These are phyloP conservation scores for Polypterus senegalus DNA, from an alignment of 2,113 vertebrate genomes.

Conservation along the genomic window DNA sequence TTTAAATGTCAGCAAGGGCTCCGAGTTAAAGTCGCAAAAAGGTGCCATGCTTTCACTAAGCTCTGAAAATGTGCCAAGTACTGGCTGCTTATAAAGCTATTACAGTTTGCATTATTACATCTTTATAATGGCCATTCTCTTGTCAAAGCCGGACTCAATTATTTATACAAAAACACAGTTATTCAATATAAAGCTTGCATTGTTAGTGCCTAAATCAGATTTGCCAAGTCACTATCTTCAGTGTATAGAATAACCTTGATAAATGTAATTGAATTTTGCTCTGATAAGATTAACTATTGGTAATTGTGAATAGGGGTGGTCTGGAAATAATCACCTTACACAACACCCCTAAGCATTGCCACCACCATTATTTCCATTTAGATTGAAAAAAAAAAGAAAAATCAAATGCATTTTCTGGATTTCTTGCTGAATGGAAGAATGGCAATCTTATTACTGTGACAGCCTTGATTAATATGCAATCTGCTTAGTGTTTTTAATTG, in stretches of 20 bases:
- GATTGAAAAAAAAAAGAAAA: slow-evolving; percentile 18
- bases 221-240: slow-evolving; percentile 54
- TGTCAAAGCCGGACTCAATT: slow-evolving; percentile 53
- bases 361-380: slow-evolving; percentile 1
- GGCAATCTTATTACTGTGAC: slow-evolving; percentile 51
- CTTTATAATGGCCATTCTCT: slow-evolving; percentile 46
- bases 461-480: slow-evolving; percentile 68
- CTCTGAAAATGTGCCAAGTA: slow-evolving; percentile 73
- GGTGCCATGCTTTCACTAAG: slow-evolving; percentile 74
- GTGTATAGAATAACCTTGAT: slow-evolving; percentile 85
- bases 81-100: slow-evolving; percentile 72
- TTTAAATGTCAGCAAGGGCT: slow-evolving; percentile 90
- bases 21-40: slow-evolving; percentile 81
- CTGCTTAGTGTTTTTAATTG: slow-evolving; percentile 72
- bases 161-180: slow-evolving; percentile 40
- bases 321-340: slow-evolving; percentile 61
- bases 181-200: slow-evolving; percentile 51
- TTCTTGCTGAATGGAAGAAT: slow-evolving; percentile 39
- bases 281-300: slow-evolving; percentile 88
- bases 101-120: slow-evolving; percentile 66
- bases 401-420: slow-evolving; percentile 47
- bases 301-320: slow-evolving; percentile 73
- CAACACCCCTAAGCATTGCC: not conserved
- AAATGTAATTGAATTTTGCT: slow-evolving; percentile 95
- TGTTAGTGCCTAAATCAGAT: slow-evolving; percentile 49